Evolutionary conservation across 2,113 vertebrate genomes (phyloP).

Genomic region (Echinops telfairi): DNA sequence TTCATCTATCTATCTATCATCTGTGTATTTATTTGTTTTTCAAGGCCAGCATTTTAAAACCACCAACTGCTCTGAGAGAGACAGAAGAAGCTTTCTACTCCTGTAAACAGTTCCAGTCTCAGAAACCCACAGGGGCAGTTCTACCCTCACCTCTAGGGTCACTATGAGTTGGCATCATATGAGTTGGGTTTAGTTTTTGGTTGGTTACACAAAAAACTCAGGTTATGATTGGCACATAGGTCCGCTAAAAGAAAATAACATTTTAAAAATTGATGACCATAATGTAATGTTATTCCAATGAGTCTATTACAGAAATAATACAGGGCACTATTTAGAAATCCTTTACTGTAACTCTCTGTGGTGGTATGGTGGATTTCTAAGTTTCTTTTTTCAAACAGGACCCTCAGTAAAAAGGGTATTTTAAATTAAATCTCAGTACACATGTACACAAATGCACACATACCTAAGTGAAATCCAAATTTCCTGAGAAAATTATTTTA

Average conservation of each 20-base stretch:
- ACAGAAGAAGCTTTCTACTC: no score
- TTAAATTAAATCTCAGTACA: not conserved
- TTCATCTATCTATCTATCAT: no score
- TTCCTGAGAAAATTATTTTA: not conserved
- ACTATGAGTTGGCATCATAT: no score
- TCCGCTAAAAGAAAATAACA: not conserved
- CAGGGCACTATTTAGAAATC: not conserved
- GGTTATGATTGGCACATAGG: constrained; percentile 11
- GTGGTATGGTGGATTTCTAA: not conserved
- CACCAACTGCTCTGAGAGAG: no score
- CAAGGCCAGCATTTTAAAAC: no score
- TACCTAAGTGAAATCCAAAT: not conserved
- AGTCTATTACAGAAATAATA: not conserved
- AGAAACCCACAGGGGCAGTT: no score
- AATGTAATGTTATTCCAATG: not conserved
- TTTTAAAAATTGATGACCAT: not conserved
- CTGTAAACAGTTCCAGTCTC: no score
- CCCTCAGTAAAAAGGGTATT: not conserved
- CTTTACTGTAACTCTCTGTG: not conserved
- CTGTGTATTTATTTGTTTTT: no score
- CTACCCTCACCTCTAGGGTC: no score
- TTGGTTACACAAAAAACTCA: not conserved
- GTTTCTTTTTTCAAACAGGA: not conserved
- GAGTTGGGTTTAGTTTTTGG: no score
- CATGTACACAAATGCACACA: not conserved